phyloP scores from a whole-genome alignment of 2,797 vertebrate species.

The Apogon talboti region DNA sequence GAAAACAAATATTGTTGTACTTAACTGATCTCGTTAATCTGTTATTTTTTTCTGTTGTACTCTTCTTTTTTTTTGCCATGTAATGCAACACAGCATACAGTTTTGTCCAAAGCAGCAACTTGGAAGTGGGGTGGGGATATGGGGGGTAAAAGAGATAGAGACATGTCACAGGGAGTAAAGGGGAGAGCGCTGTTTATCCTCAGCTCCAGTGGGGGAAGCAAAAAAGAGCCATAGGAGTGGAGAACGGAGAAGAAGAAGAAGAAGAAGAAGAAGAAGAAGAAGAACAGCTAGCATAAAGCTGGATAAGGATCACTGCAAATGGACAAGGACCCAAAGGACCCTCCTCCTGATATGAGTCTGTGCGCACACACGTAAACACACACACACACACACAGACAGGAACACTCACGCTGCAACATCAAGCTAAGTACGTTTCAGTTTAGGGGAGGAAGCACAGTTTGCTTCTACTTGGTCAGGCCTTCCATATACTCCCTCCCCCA shows the following conservation, averaged over 20 bases:
- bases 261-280: slow-evolving; percentile 35
- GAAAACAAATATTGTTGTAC: slow-evolving; percentile 78
- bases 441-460: slow-evolving; percentile 61
- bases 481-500: slow-evolving; percentile 55
- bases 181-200: slow-evolving; percentile 56
- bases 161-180: slow-evolving; percentile 41
- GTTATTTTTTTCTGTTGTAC: slow-evolving; percentile 71
- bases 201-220: slow-evolving; percentile 22
- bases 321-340: slow-evolving; percentile 56
- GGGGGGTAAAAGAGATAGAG: slow-evolving; percentile 8
- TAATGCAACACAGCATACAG: slow-evolving; percentile 63
- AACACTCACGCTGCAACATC: slow-evolving; percentile 43
- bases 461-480: slow-evolving; percentile 54
- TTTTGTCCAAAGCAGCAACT: slow-evolving; percentile 49
- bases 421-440: slow-evolving; percentile 66
- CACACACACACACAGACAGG: slow-evolving; percentile 1
- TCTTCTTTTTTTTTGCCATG: slow-evolving; percentile 52
- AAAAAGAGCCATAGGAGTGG: slow-evolving; percentile 36
- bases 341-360: slow-evolving; percentile 33
- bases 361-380: neutral
- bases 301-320: slow-evolving; percentile 64
- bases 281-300: slow-evolving; percentile 49
- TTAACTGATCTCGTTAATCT: slow-evolving; percentile 66
- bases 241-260: slow-evolving; percentile 40
- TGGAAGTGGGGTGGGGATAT: slow-evolving; percentile 9